Base-by-base conservation (phyloP, 1,140 invertebrate genomes). In the Tachypleus tridentatus region DNA sequence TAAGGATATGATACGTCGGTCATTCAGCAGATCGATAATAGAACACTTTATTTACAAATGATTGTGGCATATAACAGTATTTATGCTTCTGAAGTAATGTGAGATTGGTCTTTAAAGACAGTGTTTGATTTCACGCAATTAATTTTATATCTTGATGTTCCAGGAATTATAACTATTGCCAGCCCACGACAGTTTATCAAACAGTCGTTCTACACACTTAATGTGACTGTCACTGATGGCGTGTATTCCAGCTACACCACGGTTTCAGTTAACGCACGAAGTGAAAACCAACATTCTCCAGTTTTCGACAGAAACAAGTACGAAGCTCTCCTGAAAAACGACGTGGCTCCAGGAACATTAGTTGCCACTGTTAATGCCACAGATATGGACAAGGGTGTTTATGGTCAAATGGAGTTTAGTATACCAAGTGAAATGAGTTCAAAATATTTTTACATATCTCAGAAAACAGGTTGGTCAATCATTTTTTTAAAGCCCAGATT, bases 211-310 rank as follows among this genome's bases (percentile, higher is more conserved):
- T 85, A 84, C 67, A 78, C 85, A 68, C 77, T 94, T 5, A 96
- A 95, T 75, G 84, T 97, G n/a, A 91, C 89, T 3, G 91, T 91
- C 29, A 92, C 89, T 51, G 93, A 97, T 79, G 91, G 91, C 4
- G 87, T 94, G 7, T 90, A 93, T 76, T 91, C 89, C 3, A 87
- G 83, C 59, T 93, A 91, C 76, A 83, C 89, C 0, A 67, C 69
- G 47, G 72, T 79, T 1, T 68, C 70, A 49, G 70, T 97, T 51
- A 84, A 85, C 67, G 83, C 94, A 54, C 76, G 88, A 51, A 85
- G 88, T 5, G 86, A 86, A 47, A 97, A 96, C 79, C 81, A 83
- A 50, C 81, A 89, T 73, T 81, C 85, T 66, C 93, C 92, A 4
- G 79, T 80, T 60, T 95, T 96, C 75, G 79, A 83, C 1, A 83